Base-by-base conservation (phyloP, 2,797 vertebrate species). In the Poecilia velifera region DNA sequence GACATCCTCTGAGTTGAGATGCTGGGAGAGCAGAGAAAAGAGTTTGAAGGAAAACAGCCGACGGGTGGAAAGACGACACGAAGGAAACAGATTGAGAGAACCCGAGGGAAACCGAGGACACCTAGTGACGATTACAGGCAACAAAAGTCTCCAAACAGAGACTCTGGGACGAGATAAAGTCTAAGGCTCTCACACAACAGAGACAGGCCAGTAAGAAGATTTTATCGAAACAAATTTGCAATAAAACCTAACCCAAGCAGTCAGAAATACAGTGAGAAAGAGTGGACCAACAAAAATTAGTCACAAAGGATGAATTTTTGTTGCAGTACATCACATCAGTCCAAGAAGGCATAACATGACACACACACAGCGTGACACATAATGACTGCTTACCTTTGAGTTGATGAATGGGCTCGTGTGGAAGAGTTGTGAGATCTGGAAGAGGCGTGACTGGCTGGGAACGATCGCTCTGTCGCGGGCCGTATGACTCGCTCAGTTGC, bases 391-490 rank as follows among this genome's bases (percentile, higher is more conserved):
- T 71, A 94, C 94, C 98, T 98, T 95, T 99, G 97, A 94, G 97
- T 97, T 91, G 98, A 98, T 6, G 97, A 98, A 92, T 97, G 97
- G 72, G 97, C 97, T 90, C 96, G 96, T 74, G 98, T 98, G 94
- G 98, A 98, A 89, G 97, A 98, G 93, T 97, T 98, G 93, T 98
- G 98, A 83, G 98, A 99, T 20, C 97, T 98, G 92, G 98, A 98
- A 91, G 97, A 99, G 91, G 97, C 97, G 83, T 97, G 97, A 93
- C 98, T 99, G 94, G 97, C 97, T 0, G 97, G 97, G 93, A 99
- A 98, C 0, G 98, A 98, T 34, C 96, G 97, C 91, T 98, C 97
- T 9, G 96, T 95, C 92, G 96, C 97, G 77, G 97, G 97, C 89
- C 96, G 96, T 93, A 98, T 98, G 92, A 98, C 96, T 0, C 98